Evolutionary conservation across 2,113 vertebrate genomes (phyloP).

Genomic region (Plectropomus leopardus): DNA sequence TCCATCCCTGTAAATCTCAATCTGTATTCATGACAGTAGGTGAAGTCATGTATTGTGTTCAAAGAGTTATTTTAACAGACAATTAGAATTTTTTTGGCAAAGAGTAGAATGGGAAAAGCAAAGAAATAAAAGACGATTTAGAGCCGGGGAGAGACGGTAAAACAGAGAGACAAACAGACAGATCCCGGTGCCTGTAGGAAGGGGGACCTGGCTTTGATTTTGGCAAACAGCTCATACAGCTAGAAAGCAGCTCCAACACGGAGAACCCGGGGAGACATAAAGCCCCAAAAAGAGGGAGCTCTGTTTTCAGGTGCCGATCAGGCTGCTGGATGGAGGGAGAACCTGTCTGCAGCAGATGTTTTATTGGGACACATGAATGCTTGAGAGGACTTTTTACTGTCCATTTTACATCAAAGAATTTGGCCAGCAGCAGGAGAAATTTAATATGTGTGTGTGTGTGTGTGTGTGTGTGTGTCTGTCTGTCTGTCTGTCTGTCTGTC

Average conservation of each 20-base stretch:
- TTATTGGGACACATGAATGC: slow-evolving; percentile 52
- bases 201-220: slow-evolving; percentile 57
- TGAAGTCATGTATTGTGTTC: slow-evolving; percentile 30
- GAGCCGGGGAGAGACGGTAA: slow-evolving; percentile 18
- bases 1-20: slow-evolving; percentile 24
- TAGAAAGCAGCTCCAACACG: slow-evolving; percentile 30
- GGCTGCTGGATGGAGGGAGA: slow-evolving; percentile 30
- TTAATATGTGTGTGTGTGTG: background rate
- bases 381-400: slow-evolving; percentile 59
- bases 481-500: background rate
- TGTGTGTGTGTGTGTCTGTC: slow-evolving; percentile 2
- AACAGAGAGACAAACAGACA: slow-evolving; percentile 19
- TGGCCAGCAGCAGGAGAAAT: slow-evolving; percentile 29
- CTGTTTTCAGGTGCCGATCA: slow-evolving; percentile 17
- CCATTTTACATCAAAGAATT: slow-evolving; percentile 53
- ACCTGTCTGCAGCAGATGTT: slow-evolving; percentile 53
- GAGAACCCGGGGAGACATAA: slow-evolving; percentile 45
- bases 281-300: slow-evolving; percentile 21
- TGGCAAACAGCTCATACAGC: slow-evolving; percentile 15
- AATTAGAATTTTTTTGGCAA: slow-evolving; percentile 26
- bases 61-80: slow-evolving; percentile 34
- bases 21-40: slow-evolving; percentile 36
- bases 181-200: slow-evolving; percentile 38
- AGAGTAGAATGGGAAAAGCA: background rate
- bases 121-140: slow-evolving; percentile 32